phyloP scores from a whole-genome alignment of 2,113 vertebrate genomes.

The Datnioides undecimradiatus region DNA sequence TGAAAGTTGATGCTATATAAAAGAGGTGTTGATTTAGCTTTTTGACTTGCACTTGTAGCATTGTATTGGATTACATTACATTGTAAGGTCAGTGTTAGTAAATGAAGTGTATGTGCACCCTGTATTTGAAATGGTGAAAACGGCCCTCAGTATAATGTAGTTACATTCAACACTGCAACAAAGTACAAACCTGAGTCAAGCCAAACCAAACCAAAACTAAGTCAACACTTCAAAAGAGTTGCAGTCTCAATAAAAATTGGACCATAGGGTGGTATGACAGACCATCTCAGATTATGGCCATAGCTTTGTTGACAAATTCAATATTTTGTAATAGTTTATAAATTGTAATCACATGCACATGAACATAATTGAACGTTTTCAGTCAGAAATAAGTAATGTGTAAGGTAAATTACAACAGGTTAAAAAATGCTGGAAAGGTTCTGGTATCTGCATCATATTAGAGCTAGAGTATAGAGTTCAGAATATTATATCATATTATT shows the following conservation, averaged over 20 bases:
- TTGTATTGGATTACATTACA: background rate
- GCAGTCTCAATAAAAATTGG: background rate
- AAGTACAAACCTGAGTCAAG: slow-evolving; percentile 1
- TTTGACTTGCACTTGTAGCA: background rate
- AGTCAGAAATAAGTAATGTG: background rate
- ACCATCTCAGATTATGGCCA: too few species aligned
- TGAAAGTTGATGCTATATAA: background rate
- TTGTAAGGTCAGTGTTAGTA: background rate
- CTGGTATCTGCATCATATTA: too few species aligned
- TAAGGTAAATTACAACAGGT: too few species aligned
- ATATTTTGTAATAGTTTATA: too few species aligned
- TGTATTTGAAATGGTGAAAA: slow-evolving; percentile 15
- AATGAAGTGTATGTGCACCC: background rate
- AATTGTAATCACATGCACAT: background rate
- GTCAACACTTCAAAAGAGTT: background rate
- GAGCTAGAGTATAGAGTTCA: too few species aligned
- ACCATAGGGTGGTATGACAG: background rate
- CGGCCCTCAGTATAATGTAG: background rate
- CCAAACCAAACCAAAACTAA: too few species aligned
- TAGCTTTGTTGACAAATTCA: too few species aligned
- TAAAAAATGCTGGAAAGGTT: too few species aligned
- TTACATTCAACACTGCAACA: background rate
- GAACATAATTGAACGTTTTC: background rate
- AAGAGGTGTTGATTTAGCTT: slow-evolving; percentile 15
- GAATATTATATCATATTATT: too few species aligned